Conservation (phyloP, 2,888 invertebrate genomes). For the Griposia aprilina region DNA sequence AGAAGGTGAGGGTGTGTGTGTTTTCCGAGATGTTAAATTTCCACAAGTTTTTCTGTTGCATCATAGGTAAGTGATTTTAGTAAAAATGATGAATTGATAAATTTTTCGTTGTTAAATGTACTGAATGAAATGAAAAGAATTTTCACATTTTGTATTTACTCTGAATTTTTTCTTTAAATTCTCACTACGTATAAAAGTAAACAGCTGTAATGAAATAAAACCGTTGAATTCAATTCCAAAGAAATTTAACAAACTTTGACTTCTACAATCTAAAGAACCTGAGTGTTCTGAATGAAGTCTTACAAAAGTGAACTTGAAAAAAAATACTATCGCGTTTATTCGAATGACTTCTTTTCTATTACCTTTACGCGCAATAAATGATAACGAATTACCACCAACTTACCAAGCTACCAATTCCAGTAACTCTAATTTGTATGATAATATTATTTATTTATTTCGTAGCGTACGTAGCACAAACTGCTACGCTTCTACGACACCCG, state of each 20-base stretch:
- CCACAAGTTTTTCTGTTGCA: too few relatives aligned
- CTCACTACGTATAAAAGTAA: constrained; percentile 9
- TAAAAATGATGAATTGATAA: too few relatives aligned
- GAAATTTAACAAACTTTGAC: constrained; percentile 24
- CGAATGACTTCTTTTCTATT: background rate
- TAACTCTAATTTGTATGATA: background rate
- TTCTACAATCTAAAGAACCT: background rate
- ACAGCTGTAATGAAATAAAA: constrained; percentile 3
- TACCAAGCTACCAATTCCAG: background rate
- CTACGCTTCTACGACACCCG: constrained; percentile 31
- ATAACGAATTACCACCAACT: constrained; percentile 3
- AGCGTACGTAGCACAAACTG: constrained; percentile 39
- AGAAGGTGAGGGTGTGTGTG: too few relatives aligned
- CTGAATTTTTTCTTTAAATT: background rate
- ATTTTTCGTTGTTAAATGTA: background rate
- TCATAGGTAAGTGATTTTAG: too few relatives aligned
- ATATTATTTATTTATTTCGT: constrained; percentile 16
- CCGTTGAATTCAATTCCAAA: constrained; percentile 16
- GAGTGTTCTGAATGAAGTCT: constrained; percentile 11
- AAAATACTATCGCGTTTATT: background rate
- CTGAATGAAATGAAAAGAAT: background rate
- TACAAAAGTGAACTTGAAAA: constrained; percentile 19
- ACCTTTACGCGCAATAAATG: background rate
- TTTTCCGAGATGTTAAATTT: too few relatives aligned
- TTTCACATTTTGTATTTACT: background rate